A percentile compares a stretch with the other conserved stretches of the same genome.
phyloP scores from a whole-genome alignment of 2,113 vertebrate genomes.

The Tonatia bakeri region DNA sequence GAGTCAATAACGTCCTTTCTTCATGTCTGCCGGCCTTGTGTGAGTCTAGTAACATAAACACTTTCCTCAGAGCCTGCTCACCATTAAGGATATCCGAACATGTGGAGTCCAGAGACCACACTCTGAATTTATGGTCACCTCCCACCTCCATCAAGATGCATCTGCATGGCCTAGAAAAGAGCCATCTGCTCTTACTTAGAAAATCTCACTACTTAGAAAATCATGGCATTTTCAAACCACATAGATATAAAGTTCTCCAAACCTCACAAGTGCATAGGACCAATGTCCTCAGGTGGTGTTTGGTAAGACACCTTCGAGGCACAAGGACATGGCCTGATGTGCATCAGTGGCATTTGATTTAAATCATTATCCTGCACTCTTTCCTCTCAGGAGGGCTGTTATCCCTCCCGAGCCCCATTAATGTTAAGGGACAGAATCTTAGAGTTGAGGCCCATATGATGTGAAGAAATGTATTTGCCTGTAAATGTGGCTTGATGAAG shows the following conservation, averaged over 20 bases:
- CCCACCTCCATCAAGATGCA: neutral
- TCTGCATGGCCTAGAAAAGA: neutral
- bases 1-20: neutral
- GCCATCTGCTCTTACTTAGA: neutral
- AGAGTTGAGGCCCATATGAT: neutral
- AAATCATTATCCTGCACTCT: neutral
- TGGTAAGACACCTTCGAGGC: neutral
- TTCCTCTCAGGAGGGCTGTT: neutral
- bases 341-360: neutral
- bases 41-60: neutral
- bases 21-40: neutral
- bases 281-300: neutral
- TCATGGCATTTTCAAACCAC: neutral
- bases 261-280: neutral
- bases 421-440: neutral
- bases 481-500: neutral
- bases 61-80: neutral
- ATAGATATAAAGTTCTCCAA: neutral
- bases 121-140: neutral
- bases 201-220: neutral
- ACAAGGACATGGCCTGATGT: neutral
- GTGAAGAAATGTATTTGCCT: neutral
- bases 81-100: slow-evolving; percentile 1
- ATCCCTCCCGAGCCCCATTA: neutral
- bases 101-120: neutral